Conservation (phyloP, 2,113 vertebrate genomes). For the Petrocephalus microphthalmus region DNA sequence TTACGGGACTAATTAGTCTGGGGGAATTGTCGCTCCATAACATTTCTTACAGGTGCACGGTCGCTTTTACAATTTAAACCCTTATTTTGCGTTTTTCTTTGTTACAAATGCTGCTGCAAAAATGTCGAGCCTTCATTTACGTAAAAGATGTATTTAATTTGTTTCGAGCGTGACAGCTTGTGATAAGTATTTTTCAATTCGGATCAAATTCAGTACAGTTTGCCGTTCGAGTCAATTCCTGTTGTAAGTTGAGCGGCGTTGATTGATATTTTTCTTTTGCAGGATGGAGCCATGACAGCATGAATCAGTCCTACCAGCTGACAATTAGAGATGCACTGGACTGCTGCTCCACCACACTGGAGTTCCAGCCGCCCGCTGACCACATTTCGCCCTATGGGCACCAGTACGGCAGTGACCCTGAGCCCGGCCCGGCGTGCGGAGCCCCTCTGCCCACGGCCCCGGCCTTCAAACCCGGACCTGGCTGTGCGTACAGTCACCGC, state of each 20-base stretch:
- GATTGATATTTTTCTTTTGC: conserved; percentile 7
- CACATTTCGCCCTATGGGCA: conserved; percentile 53
- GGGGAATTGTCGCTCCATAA: neutral
- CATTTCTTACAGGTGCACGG: neutral
- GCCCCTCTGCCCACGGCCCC: conserved; percentile 60
- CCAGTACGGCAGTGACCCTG: conserved; percentile 54
- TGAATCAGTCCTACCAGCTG: conserved; percentile 74
- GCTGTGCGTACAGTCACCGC: conserved; percentile 62
- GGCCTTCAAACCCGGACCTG: conserved; percentile 52
- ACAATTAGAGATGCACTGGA: conserved; percentile 64
- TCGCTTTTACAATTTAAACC: neutral
- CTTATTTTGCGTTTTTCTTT: neutral
- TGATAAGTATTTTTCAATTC: neutral
- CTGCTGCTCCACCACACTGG: conserved; percentile 62
- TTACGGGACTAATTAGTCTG: neutral
- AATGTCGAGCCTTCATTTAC: neutral
- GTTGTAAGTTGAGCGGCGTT: neutral
- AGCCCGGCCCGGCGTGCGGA: conserved; percentile 53
- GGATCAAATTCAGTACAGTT: neutral
- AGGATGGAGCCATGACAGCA: conserved; percentile 59
- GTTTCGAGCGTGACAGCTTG: neutral
- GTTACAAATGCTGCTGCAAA: neutral
- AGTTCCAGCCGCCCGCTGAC: conserved; percentile 59
- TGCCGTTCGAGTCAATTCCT: no score
- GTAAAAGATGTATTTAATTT: neutral